Evolutionary conservation across 2,888 invertebrate genomes (phyloP), one percentile per base, ranked within the genome.

Genomic region (Phrixothrix hirtus): DNA sequence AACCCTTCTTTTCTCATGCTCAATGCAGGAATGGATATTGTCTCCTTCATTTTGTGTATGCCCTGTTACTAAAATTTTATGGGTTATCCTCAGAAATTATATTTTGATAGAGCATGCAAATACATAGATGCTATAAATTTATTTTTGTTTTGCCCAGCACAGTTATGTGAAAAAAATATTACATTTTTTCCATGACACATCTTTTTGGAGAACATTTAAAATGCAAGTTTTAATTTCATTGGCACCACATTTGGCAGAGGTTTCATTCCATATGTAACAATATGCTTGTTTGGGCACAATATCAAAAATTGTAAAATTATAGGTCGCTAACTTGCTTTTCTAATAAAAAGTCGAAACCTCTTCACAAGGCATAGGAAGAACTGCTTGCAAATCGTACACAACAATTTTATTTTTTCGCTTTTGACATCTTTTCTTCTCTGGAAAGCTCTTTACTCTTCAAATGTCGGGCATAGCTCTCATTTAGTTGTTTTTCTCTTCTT

Each of bases 401-500:
- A 29, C 29, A 29, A 29, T 29, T 29, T 29, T 29, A 29, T 29
- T 29, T 29, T 29, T 29, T 29, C 29, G 2, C 9, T 29, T 29
- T 29, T 29, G 10, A 10, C 29, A 29, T 29, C 29, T 5, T 29
- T 29, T 29, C 29, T 29, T 29, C 4, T 29, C 29, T 29, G 11
- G 29, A 29, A 29, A 6, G 29, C 10, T 29, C 2, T 29, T 6
- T 29, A 29, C 10, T 11, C 10, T 10, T 9, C 29, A 29, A 10
- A 5, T 29, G 29, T 29, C 10, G 6, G 9, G 6, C 10, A 11
- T 7, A 21, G 7, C 4, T 21, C 21, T 21, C 10, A 4, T 29
- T 11, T 29, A n/a, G 9, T 29, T n/a, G 29, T 29, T 29, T 29
- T 9, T 29, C 9, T 29, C 29, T 29, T 29, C 11, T 3, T 29